These are phyloP conservation scores for Petrocephalus schoutedeni DNA, from an alignment of 2,797 vertebrate genomes.

Conservation along the genomic window DNA sequence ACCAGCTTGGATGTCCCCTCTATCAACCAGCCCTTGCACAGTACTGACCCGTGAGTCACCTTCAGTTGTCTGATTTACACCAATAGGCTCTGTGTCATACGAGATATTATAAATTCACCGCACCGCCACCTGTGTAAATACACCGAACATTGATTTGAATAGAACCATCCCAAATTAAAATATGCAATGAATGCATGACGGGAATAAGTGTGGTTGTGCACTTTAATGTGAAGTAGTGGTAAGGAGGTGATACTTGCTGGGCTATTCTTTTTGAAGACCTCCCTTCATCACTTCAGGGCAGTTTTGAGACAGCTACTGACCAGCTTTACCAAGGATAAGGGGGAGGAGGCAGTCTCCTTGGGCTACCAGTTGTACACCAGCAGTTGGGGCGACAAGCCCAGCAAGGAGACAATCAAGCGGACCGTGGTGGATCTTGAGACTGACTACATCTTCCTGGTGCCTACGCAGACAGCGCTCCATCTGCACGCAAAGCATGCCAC, in stretches of 20 bases:
- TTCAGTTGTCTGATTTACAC: background rate
- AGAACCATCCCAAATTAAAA: background rate
- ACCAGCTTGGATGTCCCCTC: conserved; percentile 67
- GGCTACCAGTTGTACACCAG: conserved; percentile 64
- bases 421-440: conserved; percentile 73
- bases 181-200: background rate
- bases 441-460: conserved; percentile 79
- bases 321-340: conserved; percentile 63
- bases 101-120: background rate
- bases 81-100: background rate
- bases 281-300: conserved; percentile 47
- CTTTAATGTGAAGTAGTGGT: background rate
- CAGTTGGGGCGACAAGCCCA: conserved; percentile 58
- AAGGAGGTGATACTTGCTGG: background rate
- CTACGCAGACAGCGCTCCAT: conserved; percentile 69
- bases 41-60: conserved; percentile 61
- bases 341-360: conserved; percentile 43
- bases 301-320: conserved; percentile 62
- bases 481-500: conserved; percentile 67
- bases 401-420: conserved; percentile 67
- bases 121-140: background rate
- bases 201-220: background rate
- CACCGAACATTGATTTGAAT: background rate
- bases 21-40: conserved; percentile 55
- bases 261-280: background rate